Percentiles rank a stretch among this genome's conserved stretches.
Evolutionary conservation across 2,888 invertebrate species (phyloP).

Genomic region (Boloria selene): DNA sequence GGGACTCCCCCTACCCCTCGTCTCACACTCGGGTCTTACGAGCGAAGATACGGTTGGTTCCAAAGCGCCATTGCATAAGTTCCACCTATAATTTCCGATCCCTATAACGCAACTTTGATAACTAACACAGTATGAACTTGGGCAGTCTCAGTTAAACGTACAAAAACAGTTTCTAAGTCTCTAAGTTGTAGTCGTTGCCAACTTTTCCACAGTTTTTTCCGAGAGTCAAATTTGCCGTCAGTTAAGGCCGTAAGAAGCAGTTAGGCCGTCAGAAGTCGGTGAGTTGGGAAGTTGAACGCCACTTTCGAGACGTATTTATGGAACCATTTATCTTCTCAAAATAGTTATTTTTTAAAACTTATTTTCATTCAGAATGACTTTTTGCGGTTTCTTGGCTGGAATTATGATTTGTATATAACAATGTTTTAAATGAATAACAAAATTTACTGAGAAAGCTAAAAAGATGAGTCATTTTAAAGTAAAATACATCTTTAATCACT

Average conservation of each 20-base stretch:
- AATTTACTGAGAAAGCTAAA: neutral
- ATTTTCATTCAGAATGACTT: neutral
- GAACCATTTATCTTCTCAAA: constrained; percentile 26
- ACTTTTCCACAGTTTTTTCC: constrained; percentile 24
- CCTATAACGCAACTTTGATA: constrained; percentile 43
- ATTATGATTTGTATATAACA: too few relatives aligned
- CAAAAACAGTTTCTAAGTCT: constrained; percentile 29
- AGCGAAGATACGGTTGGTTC: constrained; percentile 51
- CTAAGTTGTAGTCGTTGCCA: constrained; percentile 28
- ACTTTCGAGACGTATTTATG: constrained; percentile 27
- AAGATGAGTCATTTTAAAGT: neutral
- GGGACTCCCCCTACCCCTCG: constrained; percentile 34
- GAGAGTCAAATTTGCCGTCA: constrained; percentile 28
- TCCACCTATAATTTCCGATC: constrained; percentile 60
- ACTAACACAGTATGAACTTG: constrained; percentile 19
- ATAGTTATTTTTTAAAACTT: constrained; percentile 18
- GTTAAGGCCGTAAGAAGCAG: constrained; percentile 28
- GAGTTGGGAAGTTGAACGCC: constrained; percentile 22
- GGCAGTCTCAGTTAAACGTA: constrained; percentile 23
- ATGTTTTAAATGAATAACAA: neutral
- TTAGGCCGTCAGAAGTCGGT: constrained; percentile 31
- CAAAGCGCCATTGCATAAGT: constrained; percentile 55
- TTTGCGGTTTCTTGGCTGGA: neutral
- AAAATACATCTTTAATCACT: constrained; percentile 4
- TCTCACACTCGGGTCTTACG: constrained; percentile 41